Conservation (phyloP, 2,797 vertebrate species). For the Enteromius argenteus region DNA sequence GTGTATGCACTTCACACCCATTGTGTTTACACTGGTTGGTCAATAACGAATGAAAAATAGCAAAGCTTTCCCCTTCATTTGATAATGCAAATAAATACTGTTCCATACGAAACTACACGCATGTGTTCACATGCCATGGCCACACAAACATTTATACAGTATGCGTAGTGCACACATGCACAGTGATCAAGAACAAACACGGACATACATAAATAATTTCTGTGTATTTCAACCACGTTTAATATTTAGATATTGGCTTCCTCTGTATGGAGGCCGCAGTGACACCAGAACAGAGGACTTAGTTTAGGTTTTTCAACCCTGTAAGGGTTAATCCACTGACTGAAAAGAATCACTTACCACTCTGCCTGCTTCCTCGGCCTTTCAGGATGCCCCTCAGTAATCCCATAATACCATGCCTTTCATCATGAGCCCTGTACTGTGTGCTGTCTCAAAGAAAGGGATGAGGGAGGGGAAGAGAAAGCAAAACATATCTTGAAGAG, state of each 20-base stretch:
- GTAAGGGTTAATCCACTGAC: conserved; percentile 57
- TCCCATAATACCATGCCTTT: conserved; percentile 55
- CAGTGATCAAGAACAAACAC: conserved; percentile 13
- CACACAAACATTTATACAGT: conserved; percentile 20
- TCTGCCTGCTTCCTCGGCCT: conserved; percentile 43
- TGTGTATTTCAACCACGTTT: neutral
- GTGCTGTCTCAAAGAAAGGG: conserved; percentile 37
- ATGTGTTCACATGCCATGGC: conserved; percentile 7
- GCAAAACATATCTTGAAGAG: conserved; percentile 42
- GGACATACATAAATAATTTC: conserved; percentile 8
- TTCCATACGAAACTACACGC: conserved; percentile 15
- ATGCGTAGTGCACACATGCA: conserved; percentile 12
- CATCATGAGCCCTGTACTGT: conserved; percentile 38
- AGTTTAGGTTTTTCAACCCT: conserved; percentile 51
- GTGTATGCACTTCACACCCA: conserved; percentile 59
- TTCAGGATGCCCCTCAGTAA: conserved; percentile 50
- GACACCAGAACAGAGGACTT: conserved; percentile 38
- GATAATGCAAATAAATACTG: conserved; percentile 61
- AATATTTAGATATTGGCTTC: conserved; percentile 33
- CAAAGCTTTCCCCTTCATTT: conserved; percentile 60
- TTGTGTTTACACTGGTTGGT: conserved; percentile 61
- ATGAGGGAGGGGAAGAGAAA: conserved; percentile 39
- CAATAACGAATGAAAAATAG: conserved; percentile 56
- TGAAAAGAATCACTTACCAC: conserved; percentile 59
- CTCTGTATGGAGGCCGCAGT: neutral